These are phyloP conservation scores for Sphinx pinastri DNA, from an alignment of 2,888 invertebrate genomes.

Conservation along the genomic window DNA sequence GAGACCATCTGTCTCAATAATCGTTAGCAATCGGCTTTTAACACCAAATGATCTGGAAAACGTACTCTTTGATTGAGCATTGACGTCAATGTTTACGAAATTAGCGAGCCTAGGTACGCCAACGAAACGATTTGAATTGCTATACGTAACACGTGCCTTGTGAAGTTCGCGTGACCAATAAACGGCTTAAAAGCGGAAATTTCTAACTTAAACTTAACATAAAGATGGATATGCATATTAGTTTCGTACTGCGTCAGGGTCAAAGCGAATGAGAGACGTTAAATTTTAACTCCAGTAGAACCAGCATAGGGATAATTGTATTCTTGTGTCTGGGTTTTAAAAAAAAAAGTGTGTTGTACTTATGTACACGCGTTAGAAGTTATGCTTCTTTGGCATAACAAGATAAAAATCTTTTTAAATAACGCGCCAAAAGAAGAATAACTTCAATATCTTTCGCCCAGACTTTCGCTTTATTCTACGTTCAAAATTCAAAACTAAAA, in stretches of 20 bases:
- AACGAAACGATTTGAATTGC: slow-evolving; percentile 8
- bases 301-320: too few species aligned
- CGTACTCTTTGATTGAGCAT: slow-evolving; percentile 37
- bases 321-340: too few species aligned
- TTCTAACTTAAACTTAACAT: slow-evolving; percentile 13
- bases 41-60: slow-evolving; percentile 45
- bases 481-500: too few species aligned
- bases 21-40: slow-evolving; percentile 40
- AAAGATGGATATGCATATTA: neutral
- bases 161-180: slow-evolving; percentile 14
- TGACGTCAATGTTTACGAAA: slow-evolving; percentile 31
- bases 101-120: slow-evolving; percentile 8
- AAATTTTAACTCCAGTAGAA: too few species aligned
- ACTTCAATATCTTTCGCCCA: too few species aligned
- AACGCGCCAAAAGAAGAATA: too few species aligned
- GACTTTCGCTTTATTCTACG: too few species aligned
- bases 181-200: slow-evolving; percentile 25
- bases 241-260: neutral
- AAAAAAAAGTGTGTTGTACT: too few species aligned
- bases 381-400: too few species aligned
- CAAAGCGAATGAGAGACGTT: neutral
- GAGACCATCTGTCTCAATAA: slow-evolving; percentile 50
- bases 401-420: too few species aligned
- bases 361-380: too few species aligned
- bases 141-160: neutral